Evolutionary conservation across 92 coral and sea anemone species (phyloP), one percentile per base, ranked within the genome.

Genomic region (Epizoanthus ramosus): DNA sequence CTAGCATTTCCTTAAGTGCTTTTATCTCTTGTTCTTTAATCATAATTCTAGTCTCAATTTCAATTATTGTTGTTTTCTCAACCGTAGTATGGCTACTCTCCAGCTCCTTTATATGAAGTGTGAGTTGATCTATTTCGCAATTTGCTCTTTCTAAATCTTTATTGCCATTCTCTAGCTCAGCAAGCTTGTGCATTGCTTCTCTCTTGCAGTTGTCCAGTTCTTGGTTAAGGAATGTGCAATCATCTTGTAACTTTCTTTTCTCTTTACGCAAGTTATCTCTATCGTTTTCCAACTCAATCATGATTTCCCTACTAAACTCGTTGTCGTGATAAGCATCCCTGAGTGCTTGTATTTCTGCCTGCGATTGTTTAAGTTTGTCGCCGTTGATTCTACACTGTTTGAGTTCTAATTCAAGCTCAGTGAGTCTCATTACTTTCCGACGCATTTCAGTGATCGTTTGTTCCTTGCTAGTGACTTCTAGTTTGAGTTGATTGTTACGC

Each of bases 401-500:
- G 16, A 77, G 18, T 22, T 77, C 82, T 14, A 61, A 5, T 61
- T 77, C 82, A 35, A 77, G 58, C 57, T 77, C 70, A 15, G 71
- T 19, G 6, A 77, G 22, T 41, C 59, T 60, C 43, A 67, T 72
- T 39, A 86, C 79, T 10, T 89, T 90, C 24, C 85, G 86, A 35
- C 88, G 87, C 72, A 85, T 82, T 71, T 87, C 90, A 31, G 74
- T 85, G 28, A 91, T 87, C 14, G 80, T 22, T 24, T 72, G 41
- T 59, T 93, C 98, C 57, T 91, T 91, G 19, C 89, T 92, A 43
- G 88, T 68, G n/a, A 89, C 53, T 71, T 93, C 98, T 33, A 79
- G 60, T 73, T 90, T 87, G 75, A 90, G 87, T 63, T 83, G 86
- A 25, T 81, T 94, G 67, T 92, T 85, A 39, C 91, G 91, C 24